Percentiles rank a stretch among this genome's conserved stretches.
Conservation (phyloP, 2,888 invertebrate genomes). For the Aplocera efformata region DNA sequence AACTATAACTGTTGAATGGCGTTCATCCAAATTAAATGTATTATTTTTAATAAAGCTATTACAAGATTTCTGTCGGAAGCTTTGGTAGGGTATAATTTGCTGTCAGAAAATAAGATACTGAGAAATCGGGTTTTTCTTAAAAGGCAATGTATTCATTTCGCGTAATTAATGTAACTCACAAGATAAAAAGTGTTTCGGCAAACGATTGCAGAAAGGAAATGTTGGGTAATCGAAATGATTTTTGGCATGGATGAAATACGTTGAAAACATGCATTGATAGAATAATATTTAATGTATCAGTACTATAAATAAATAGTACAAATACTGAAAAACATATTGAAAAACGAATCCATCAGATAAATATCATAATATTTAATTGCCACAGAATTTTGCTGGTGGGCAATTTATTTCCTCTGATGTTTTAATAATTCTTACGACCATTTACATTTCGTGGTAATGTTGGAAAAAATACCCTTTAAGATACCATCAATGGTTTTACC, state of each 20-base stretch:
- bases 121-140: slow-evolving; percentile 38
- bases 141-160: slow-evolving; percentile 48
- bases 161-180: slow-evolving; percentile 41
- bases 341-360: too few relatives aligned
- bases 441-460: too few relatives aligned
- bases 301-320: too few relatives aligned
- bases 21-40: slow-evolving; percentile 27
- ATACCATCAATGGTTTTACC: too few relatives aligned
- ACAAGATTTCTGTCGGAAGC: slow-evolving; percentile 35
- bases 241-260: neutral
- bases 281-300: too few relatives aligned
- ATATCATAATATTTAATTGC: too few relatives aligned
- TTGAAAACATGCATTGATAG: too few relatives aligned
- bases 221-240: slow-evolving; percentile 12
- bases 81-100: slow-evolving; percentile 44
- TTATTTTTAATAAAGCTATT: slow-evolving; percentile 40
- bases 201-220: slow-evolving; percentile 18
- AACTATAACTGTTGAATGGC: neutral
- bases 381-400: too few relatives aligned
- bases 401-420: too few relatives aligned
- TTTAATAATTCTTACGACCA: too few relatives aligned
- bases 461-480: too few relatives aligned
- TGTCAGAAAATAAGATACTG: slow-evolving; percentile 33
- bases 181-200: slow-evolving; percentile 31
- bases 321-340: too few relatives aligned